Conservation (phyloP, 2,113 vertebrate genomes). For the Cryptomyrus ogoouensis region DNA sequence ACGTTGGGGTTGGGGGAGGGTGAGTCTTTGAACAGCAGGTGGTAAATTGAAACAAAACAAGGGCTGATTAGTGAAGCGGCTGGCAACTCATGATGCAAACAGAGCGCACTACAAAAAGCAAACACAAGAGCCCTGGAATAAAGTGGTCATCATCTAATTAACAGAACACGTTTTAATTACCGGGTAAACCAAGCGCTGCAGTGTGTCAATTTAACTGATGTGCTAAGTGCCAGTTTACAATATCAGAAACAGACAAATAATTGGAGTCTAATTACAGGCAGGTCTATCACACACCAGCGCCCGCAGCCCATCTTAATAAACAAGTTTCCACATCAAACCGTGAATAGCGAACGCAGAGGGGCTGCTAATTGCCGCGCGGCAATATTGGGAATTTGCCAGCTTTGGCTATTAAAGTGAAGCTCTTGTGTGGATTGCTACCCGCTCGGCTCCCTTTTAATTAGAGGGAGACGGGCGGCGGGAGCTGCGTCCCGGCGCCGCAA, state of each 20-base stretch:
- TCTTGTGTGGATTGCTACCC: slow-evolving; percentile 88
- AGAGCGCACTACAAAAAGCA: slow-evolving; percentile 83
- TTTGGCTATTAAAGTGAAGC: slow-evolving; percentile 88
- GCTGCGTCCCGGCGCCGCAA: slow-evolving; percentile 81
- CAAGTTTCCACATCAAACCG: slow-evolving; percentile 97
- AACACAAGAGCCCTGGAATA: slow-evolving; percentile 99
- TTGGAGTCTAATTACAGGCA: slow-evolving; percentile 99
- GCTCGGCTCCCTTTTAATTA: slow-evolving; percentile 87
- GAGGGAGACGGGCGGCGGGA: slow-evolving; percentile 88
- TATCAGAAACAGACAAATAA: slow-evolving; percentile 99
- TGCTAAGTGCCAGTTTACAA: slow-evolving; percentile 99
- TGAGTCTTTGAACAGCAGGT: slow-evolving; percentile 99
- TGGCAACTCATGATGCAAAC: slow-evolving; percentile 99
- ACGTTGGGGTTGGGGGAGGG: slow-evolving; percentile 69
- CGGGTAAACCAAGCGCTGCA: slow-evolving; percentile 97
- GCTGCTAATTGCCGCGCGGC: slow-evolving; percentile 94
- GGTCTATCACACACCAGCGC: slow-evolving; percentile 97
- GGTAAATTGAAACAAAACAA: slow-evolving; percentile 99
- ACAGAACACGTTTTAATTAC: slow-evolving; percentile 99
- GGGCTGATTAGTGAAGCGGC: slow-evolving; percentile 98
- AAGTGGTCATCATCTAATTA: slow-evolving; percentile 99
- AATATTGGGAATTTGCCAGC: slow-evolving; percentile 95
- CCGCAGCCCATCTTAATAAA: slow-evolving; percentile 99
- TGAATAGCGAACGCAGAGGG: slow-evolving; percentile 97
- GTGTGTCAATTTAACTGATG: slow-evolving; percentile 99